Base-by-base conservation (phyloP, 2,888 invertebrate genomes). In the Drosophila seclusa region DNA sequence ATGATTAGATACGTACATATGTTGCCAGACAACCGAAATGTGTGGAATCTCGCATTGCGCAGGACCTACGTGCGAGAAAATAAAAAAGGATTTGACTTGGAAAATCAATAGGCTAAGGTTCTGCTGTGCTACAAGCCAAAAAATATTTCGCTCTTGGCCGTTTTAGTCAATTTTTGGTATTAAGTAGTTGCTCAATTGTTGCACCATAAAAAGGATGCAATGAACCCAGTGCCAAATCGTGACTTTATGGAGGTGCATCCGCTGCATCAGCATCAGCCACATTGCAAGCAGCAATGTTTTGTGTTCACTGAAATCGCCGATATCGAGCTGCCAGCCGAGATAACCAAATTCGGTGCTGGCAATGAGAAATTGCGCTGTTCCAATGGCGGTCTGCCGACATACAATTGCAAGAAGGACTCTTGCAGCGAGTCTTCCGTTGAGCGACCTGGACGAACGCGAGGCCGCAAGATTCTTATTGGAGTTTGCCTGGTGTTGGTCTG, bases 231-330 rank as follows among this genome's bases (percentile, higher is more conserved):
- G 83, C 91, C 92, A 78, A 93, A 89, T 82, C 93, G 91, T 63
- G 93, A 93, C 42, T 93, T 93, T 78, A 90, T 93, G 80, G 93
- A 93, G 82, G 91, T 93, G 69, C 93, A 92, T 77, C 87, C 92
- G 11, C 76, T 93, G 76, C 92, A 92, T 71, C 92, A 91, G 65
- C 92, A 90, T 61, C 90, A 90, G 49, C 91, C 87, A 18, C 91
- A 91, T 63, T 93, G 93, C 80, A 93, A 93, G 80, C 93, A 93
- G 80, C 92, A 93, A 86, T 93, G 92, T 66, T 93, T 92, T 82
- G 93, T 92, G 29, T 93, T 92, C 76, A 93, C 93, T 10, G 93
- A 93, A 76, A 93, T 93, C 24, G 92, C 93, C 42, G 93, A 93
- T 54, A 93, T 93, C 49, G 93, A 93, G 73, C 79, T 93, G 57